Percentiles rank a stretch among this genome's conserved stretches.
These are phyloP conservation scores for Erebia ligea DNA, from an alignment of 2,888 invertebrate species.

Conservation along the genomic window DNA sequence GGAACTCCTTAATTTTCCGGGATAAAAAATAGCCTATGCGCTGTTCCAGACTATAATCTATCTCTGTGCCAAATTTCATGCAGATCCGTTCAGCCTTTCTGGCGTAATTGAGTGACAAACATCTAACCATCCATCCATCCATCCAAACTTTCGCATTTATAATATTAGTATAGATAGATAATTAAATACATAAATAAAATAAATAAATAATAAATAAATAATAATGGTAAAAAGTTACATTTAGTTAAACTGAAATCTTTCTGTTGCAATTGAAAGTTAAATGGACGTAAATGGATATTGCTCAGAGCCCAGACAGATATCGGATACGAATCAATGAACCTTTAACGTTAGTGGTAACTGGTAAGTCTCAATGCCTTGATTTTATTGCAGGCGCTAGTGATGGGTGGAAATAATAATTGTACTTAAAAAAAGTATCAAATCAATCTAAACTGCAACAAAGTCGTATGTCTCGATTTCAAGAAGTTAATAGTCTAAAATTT, in stretches of 20 bases:
- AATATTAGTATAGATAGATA: too few species aligned
- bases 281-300: conserved; percentile 23
- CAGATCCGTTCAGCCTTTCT: too few species aligned
- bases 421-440: not conserved
- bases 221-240: not conserved
- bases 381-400: conserved; percentile 8
- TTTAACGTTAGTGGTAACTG: conserved; percentile 19
- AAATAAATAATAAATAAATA: too few species aligned
- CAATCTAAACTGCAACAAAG: not conserved
- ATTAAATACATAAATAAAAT: too few species aligned
- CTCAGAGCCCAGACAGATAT: conserved; percentile 32
- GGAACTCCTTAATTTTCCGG: too few species aligned
- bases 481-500: too few species aligned
- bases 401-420: not conserved
- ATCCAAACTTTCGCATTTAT: too few species aligned
- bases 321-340: conserved; percentile 31
- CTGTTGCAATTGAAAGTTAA: conserved; percentile 6
- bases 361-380: conserved; percentile 9
- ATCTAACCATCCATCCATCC: too few species aligned
- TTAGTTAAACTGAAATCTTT: conserved; percentile 13
- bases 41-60: too few species aligned
- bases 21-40: too few species aligned
- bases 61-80: too few species aligned
- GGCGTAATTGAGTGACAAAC: too few species aligned
- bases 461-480: not conserved